These are phyloP conservation scores for Stercorarius parasiticus DNA, from an alignment of 2,113 vertebrate genomes.

Conservation along the genomic window DNA sequence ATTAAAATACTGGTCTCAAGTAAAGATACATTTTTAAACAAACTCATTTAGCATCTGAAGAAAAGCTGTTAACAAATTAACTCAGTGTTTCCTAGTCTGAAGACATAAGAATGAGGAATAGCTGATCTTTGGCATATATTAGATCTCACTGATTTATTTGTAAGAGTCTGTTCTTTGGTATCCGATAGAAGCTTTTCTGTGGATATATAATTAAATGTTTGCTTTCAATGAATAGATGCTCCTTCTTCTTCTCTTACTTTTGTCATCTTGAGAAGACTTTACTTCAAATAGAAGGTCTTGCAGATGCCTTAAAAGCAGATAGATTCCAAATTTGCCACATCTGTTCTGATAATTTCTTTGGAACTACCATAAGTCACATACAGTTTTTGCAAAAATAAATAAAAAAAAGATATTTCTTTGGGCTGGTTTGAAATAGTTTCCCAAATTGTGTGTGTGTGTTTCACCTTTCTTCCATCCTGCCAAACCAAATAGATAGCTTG, in stretches of 20 bases:
- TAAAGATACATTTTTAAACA: neutral
- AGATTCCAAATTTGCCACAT: neutral
- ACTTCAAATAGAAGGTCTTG: neutral
- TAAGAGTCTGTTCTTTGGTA: neutral
- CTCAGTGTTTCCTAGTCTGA: neutral
- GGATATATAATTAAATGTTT: neutral
- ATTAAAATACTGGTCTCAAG: neutral
- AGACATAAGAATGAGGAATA: neutral
- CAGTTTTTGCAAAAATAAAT: neutral
- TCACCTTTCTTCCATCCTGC: neutral
- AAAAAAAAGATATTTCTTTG: neutral
- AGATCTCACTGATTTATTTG: neutral
- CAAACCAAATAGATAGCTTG: neutral
- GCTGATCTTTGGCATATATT: neutral
- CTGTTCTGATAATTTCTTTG: neutral
- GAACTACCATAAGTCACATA: neutral
- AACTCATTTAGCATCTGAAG: neutral
- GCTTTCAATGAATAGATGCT: neutral
- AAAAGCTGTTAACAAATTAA: neutral
- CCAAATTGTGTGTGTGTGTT: neutral
- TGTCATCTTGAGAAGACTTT: neutral
- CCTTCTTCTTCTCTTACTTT: neutral
- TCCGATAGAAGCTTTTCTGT: neutral
- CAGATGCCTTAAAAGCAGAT: neutral
- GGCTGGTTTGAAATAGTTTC: neutral